These are phyloP conservation scores for Athalia circularis DNA, from an alignment of 2,888 invertebrate genomes.

Conservation along the genomic window DNA sequence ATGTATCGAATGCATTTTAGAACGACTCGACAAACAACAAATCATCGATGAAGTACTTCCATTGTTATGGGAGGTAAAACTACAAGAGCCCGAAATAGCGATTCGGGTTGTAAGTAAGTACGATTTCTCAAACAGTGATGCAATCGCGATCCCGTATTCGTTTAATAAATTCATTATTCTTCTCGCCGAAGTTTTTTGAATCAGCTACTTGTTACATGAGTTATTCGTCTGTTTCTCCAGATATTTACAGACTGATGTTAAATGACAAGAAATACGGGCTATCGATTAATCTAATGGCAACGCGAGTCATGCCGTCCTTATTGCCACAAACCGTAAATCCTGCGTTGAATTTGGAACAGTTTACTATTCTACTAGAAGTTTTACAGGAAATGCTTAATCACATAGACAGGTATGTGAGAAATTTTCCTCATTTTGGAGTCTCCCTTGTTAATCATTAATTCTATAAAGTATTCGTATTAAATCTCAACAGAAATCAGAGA, in stretches of 20 bases:
- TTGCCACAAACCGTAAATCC: slow-evolving; percentile 96
- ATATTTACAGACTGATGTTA: slow-evolving; percentile 93
- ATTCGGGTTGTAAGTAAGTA: slow-evolving; percentile 95
- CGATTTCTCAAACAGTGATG: slow-evolving; percentile 1
- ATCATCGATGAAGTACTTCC: slow-evolving; percentile 94
- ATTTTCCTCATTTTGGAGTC: not conserved
- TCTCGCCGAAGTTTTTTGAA: too few relatives aligned
- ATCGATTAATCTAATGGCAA: slow-evolving; percentile 93
- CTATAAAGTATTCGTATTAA: not conserved
- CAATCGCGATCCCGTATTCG: not conserved
- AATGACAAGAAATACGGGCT: slow-evolving; percentile 93
- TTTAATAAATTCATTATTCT: not conserved
- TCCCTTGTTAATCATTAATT: too few relatives aligned
- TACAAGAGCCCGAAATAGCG: slow-evolving; percentile 92
- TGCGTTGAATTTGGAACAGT: slow-evolving; percentile 87
- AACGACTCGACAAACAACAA: slow-evolving; percentile 89
- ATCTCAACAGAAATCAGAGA: slow-evolving; percentile 80
- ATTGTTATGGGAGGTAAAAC: slow-evolving; percentile 88
- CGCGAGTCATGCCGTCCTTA: slow-evolving; percentile 93
- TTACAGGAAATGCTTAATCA: slow-evolving; percentile 94
- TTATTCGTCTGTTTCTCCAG: slow-evolving; percentile 76
- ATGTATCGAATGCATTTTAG: slow-evolving; percentile 87
- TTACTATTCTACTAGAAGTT: slow-evolving; percentile 86
- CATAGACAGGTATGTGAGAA: slow-evolving; percentile 79
- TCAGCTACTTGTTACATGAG: too few relatives aligned